Conservation (phyloP, 2,888 invertebrate genomes). For the Cecidostiba fungosa region DNA sequence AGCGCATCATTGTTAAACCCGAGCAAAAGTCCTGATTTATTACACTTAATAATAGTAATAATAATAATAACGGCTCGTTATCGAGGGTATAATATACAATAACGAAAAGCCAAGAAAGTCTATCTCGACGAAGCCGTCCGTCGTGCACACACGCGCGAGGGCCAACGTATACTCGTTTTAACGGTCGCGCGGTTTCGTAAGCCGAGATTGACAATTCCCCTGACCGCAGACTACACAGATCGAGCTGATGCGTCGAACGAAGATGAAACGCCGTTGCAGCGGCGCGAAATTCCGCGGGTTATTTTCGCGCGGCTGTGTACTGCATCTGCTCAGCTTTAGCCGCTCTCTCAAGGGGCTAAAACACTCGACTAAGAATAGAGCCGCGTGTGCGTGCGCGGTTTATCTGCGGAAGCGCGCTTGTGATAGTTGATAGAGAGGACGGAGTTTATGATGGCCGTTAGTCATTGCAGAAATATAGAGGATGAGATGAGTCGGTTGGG, state of each 20-base stretch:
- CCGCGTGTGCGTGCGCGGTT: not conserved
- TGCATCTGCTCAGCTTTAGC: not conserved
- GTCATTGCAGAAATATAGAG: not conserved
- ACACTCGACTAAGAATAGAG: constrained; percentile 4
- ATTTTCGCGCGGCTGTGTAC: constrained; percentile 31
- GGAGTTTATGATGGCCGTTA: not conserved
- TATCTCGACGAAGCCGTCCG: no score
- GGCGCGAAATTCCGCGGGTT: constrained; percentile 31
- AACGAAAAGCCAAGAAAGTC: no score
- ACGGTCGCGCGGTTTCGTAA: constrained; percentile 13
- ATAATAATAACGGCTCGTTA: not conserved
- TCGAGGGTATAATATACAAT: not conserved
- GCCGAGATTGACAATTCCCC: not conserved
- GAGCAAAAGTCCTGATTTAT: not conserved
- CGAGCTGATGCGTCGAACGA: not conserved
- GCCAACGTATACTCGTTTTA: constrained; percentile 19
- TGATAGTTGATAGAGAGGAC: not conserved
- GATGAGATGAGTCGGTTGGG: not conserved
- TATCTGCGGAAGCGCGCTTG: not conserved
- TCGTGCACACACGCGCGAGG: not conserved
- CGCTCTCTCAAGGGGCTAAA: not conserved
- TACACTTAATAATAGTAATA: not conserved
- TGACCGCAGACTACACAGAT: not conserved
- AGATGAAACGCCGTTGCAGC: not conserved
- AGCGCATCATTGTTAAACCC: not conserved